These are phyloP conservation scores for Gobiocypris rarus DNA, from an alignment of 2,113 vertebrate species.

Conservation along the genomic window DNA sequence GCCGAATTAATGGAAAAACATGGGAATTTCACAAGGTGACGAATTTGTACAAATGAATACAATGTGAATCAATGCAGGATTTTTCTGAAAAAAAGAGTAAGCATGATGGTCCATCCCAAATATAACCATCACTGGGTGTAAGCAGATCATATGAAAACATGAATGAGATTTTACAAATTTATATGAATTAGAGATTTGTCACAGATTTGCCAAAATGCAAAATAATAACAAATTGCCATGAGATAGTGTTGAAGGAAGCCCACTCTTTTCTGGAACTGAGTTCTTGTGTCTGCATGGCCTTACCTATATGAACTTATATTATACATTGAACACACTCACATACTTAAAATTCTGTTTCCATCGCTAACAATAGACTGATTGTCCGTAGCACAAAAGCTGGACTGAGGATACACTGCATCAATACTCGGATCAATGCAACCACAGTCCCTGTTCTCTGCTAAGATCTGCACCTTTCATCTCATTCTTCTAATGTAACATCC, in stretches of 20 bases:
- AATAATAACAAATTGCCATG: not conserved
- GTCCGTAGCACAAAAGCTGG: slow-evolving; percentile 16
- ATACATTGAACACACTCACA: not conserved
- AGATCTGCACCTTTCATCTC: slow-evolving; percentile 45
- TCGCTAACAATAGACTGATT: slow-evolving; percentile 19
- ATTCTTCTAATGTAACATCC: slow-evolving; percentile 37
- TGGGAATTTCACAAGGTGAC: too few relatives aligned
- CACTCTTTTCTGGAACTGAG: not conserved
- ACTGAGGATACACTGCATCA: slow-evolving; percentile 10
- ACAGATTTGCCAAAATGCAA: too few relatives aligned
- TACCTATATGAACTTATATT: not conserved
- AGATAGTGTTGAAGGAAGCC: not conserved
- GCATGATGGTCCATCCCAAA: too few relatives aligned
- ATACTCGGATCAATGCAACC: slow-evolving; percentile 41
- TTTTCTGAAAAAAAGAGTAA: too few relatives aligned
- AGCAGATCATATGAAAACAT: too few relatives aligned
- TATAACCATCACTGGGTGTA: too few relatives aligned
- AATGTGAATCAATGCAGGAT: too few relatives aligned
- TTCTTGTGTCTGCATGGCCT: not conserved
- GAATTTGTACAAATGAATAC: too few relatives aligned
- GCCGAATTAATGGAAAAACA: too few relatives aligned
- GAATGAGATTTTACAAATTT: too few relatives aligned
- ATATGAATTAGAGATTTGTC: too few relatives aligned
- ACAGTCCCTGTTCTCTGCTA: not conserved
- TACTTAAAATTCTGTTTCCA: slow-evolving; percentile 20